Conservation (phyloP, 1,140 invertebrate species). For the Cydia splendana region DNA sequence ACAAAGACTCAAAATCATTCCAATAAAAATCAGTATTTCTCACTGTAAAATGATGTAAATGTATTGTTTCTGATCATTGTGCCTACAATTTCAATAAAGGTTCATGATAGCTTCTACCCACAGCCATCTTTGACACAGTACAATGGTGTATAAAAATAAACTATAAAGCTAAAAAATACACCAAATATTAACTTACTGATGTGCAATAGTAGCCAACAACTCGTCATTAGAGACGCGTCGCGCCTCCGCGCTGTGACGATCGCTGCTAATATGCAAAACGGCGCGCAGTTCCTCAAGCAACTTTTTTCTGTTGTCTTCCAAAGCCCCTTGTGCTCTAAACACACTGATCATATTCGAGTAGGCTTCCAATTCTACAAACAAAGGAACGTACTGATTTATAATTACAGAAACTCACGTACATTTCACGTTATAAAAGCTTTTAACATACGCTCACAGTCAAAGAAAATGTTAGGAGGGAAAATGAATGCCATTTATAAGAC, state of each 20-base stretch:
- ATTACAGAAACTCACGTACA: slow-evolving; percentile 38
- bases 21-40: slow-evolving; percentile 44
- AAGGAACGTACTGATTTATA: slow-evolving; percentile 49
- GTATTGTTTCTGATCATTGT: slow-evolving; percentile 35
- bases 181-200: slow-evolving; percentile 84
- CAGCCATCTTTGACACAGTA: slow-evolving; percentile 68
- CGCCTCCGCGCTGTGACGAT: slow-evolving; percentile 94
- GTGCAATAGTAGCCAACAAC: slow-evolving; percentile 91
- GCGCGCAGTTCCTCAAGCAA: slow-evolving; percentile 90
- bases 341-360: slow-evolving; percentile 94
- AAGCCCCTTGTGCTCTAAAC: slow-evolving; percentile 93
- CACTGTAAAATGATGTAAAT: slow-evolving; percentile 44
- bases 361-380: slow-evolving; percentile 91
- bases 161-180: slow-evolving; percentile 48
- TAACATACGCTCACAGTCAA: slow-evolving; percentile 44
- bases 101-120: slow-evolving; percentile 33
- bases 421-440: slow-evolving; percentile 43
- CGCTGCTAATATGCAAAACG: slow-evolving; percentile 91
- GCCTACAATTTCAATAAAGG: background rate
- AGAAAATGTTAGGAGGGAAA: slow-evolving; percentile 77
- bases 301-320: slow-evolving; percentile 91
- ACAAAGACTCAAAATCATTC: slow-evolving; percentile 33
- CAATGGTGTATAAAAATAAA: slow-evolving; percentile 64
- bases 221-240: slow-evolving; percentile 95
- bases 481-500: slow-evolving; percentile 76